Evolutionary conservation across 2,888 invertebrate genomes (phyloP).

Genomic region (Thecophora atra): DNA sequence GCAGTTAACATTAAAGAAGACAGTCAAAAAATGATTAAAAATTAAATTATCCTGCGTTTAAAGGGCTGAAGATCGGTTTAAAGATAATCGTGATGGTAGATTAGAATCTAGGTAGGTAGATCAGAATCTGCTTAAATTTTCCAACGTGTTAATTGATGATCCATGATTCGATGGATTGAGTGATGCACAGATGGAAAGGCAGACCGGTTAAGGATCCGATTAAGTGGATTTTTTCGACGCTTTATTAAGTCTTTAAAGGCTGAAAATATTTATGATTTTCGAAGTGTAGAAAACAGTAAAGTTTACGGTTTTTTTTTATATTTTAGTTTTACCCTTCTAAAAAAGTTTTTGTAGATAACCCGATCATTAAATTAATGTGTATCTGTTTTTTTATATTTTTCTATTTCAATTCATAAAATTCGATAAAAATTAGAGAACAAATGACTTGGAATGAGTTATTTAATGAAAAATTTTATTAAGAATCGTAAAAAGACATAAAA

Average conservation of each 20-base stretch:
- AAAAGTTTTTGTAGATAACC: no score
- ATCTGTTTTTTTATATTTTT: not conserved
- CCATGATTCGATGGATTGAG: not conserved
- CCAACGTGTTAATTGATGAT: not conserved
- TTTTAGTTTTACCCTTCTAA: not conserved
- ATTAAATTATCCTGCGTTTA: no score
- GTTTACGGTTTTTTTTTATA: not conserved
- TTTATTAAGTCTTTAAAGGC: not conserved
- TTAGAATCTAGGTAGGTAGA: no score
- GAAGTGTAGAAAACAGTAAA: not conserved
- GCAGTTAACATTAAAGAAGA: no score
- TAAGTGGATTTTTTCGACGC: not conserved
- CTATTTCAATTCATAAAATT: conserved; percentile 6
- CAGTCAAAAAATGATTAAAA: no score
- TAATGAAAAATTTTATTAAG: not conserved
- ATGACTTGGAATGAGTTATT: conserved; percentile 2
- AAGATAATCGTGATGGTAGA: no score
- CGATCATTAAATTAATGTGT: not conserved
- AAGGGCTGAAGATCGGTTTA: no score
- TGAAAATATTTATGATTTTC: not conserved
- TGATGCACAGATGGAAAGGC: not conserved
- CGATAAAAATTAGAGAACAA: not conserved
- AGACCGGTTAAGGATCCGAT: no score
- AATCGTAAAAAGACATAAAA: not conserved
- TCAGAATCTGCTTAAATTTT: not conserved